Base-by-base conservation (phyloP, 2,888 invertebrate genomes). In the Ochlodes sylvanus region DNA sequence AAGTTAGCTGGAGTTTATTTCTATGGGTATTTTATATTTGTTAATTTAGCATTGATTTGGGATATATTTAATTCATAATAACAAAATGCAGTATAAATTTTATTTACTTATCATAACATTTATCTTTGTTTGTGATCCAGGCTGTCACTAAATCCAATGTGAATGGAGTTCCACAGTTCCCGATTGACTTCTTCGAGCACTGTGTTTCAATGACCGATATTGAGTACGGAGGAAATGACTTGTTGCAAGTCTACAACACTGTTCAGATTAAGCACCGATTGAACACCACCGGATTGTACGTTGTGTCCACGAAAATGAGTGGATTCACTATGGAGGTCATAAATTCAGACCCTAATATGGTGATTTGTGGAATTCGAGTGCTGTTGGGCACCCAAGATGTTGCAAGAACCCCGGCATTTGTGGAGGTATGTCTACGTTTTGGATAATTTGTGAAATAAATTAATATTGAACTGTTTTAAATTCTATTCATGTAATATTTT, bases 181-280 rank as follows among this genome's bases (percentile, higher is more conserved):
- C 99, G 0, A 96, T 98, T 44, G 99, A 99, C 85, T 99, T 99
- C 94, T 99, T 99, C 87, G 99, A 99, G 85, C 97, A 98, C 82
- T 98, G 98, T 84, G 96, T 97, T 65, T 95, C 96, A 10, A 96
- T 99, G 95, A 97, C 96, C 73, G 99, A 99, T 79, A 96, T 99
- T 0, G 99, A 99, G 86, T 98, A 97, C 81, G 98, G 98, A 10
- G 99, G 99, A 9, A 98, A 98, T 83, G 99, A 99, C 89, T 90
- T 99, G 0, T 89, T 99, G 9, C 98, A 99, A 89, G 97, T 99
- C 54, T 99, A 99, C 88, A 99, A 99, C 81, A 96, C 97, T 0
- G 96, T 97, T 17, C 99, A 99, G 87, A 95, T 99, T 44, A 99
- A 99, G 88, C 97, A 98, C 77, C 94, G 99, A 14, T 94, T 98